Evolutionary conservation across 2,797 vertebrate genomes (phyloP), one percentile per base, ranked within the genome.

Genomic region (Sphenopsis melanotis): DNA sequence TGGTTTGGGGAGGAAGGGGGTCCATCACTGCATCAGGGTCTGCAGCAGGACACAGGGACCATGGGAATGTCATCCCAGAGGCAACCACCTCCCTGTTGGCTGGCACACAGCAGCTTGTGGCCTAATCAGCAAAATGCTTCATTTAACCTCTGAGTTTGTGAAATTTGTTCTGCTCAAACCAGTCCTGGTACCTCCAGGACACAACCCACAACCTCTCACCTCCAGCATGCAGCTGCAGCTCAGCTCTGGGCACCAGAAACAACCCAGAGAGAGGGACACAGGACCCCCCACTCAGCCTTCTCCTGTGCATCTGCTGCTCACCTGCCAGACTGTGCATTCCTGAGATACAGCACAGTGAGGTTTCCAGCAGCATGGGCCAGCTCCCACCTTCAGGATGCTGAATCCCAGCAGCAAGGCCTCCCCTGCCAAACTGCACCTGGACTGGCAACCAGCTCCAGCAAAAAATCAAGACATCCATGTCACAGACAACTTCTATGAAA

Each of bases 291-390:
- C 20, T 55, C 19, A 24, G 52, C 26, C 32, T 47, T 63, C 47
- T 75, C 44, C 50, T 89, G 20, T 65, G 46, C 39, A 68, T 12
- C 56, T 74, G 37, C 83, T 71, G 41, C 37, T 94, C 52, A 41
- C 11, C 53, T 74, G n/a, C 42, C 30, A 83, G 0, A 1, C 32
- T 30, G 16, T 34, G 61, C 49, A 56, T 78, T 52, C 65, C 34
- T 29, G 49, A 0, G 0, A 8, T 0, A 7, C 37, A 39, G 37
- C 37, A 39, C 37, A 39, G 37, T 39, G 37, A 39, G 37, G 37
- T 39, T 39, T 39, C 37, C 37, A 39, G 37, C 34, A 90, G 15
- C n/a, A 52, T 1, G 16, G 2, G 16, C 46, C 36, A 77, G 69
- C 44, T 83, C 57, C 39, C 39, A 39, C 11, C 37, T 12, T 39